Percentiles rank a stretch among this genome's conserved stretches.
These are phyloP conservation scores for Morinoia aosen DNA, from an alignment of 2,888 invertebrate genomes.

Conservation along the genomic window DNA sequence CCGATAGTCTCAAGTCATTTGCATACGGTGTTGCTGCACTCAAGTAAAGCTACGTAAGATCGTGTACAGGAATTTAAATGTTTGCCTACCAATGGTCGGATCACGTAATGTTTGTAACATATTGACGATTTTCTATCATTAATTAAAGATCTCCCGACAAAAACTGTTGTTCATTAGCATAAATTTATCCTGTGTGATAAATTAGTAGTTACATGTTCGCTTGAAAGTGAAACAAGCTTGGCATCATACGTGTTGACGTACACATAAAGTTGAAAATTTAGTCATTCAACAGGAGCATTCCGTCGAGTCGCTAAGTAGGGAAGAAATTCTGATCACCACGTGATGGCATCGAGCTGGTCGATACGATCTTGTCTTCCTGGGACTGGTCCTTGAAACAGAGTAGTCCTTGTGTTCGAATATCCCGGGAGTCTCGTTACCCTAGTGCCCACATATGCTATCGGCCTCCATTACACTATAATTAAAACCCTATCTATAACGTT, in stretches of 20 bases:
- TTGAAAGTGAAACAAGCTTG: not conserved
- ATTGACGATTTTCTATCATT: not conserved
- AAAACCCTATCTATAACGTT: conserved; percentile 52
- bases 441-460: conserved; percentile 46
- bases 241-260: not conserved
- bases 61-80: not conserved
- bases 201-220: not conserved
- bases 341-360: not conserved
- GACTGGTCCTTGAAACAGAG: conserved; percentile 22
- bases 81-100: not conserved
- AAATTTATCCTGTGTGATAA: not conserved
- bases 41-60: not conserved
- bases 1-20: conserved; percentile 44
- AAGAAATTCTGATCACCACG: conserved; percentile 23
- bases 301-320: conserved; percentile 7
- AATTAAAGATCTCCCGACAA: not conserved
- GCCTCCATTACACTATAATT: conserved; percentile 51
- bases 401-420: conserved; percentile 29
- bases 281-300: conserved; percentile 1
- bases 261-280: not conserved
- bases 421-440: conserved; percentile 41
- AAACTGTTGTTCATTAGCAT: not conserved
- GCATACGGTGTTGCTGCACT: conserved; percentile 15
- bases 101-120: not conserved
- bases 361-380: conserved; percentile 35